Conservation (phyloP, 1,140 invertebrate species). For the Plectrocnemia conspersa region DNA sequence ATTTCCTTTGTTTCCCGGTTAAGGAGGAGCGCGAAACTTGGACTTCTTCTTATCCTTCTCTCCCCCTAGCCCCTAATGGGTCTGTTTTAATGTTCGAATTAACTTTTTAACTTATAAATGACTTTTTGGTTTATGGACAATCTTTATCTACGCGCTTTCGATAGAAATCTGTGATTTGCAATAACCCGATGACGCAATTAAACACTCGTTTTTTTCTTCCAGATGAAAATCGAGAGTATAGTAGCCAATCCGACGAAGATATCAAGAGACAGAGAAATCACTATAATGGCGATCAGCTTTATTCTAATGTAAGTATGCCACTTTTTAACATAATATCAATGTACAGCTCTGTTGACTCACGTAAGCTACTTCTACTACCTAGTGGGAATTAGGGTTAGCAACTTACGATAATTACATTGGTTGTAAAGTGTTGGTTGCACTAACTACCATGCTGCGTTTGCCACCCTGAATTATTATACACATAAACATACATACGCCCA, state of each 20-base stretch:
- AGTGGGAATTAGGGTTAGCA: no score
- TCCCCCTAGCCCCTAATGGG: conserved; percentile 6
- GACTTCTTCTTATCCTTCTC: conserved; percentile 4
- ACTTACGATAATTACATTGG: no score
- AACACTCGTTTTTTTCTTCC: conserved; percentile 47
- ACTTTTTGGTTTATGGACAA: conserved; percentile 3
- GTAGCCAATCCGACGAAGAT: conserved; percentile 78
- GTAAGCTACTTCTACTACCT: no score
- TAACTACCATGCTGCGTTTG: no score
- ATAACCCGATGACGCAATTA: no score
- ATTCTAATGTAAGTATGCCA: conserved; percentile 75
- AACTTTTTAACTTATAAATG: conserved; percentile 18
- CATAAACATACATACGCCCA: no score
- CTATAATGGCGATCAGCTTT: conserved; percentile 86
- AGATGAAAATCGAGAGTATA: conserved; percentile 83
- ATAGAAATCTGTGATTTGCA: no score
- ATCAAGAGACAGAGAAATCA: conserved; percentile 78
- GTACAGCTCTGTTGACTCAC: no score
- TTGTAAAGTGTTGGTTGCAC: no score
- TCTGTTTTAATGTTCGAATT: conserved; percentile 23
- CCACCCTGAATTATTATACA: no score
- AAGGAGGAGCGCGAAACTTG: conserved; percentile 17
- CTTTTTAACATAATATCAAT: background rate
- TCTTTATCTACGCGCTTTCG: conserved; percentile 1
- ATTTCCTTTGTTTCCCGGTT: conserved; percentile 26